These are phyloP conservation scores for Littorina saxatilis DNA, from an alignment of 1,140 invertebrate genomes.

Conservation along the genomic window DNA sequence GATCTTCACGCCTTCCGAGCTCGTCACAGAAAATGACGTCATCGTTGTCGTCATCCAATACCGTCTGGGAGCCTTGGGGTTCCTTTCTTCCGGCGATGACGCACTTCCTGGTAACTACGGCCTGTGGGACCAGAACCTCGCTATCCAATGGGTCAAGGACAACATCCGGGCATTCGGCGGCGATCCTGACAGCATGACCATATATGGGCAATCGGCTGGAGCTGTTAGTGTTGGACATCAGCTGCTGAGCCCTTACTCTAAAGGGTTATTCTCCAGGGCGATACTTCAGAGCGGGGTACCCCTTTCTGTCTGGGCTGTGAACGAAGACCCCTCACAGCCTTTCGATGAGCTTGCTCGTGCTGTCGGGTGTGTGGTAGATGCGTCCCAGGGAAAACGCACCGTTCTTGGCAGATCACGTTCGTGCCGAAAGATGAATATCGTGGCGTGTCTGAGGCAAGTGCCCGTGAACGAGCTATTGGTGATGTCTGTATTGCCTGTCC, in stretches of 20 bases:
- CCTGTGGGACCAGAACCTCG: constrained; percentile 78
- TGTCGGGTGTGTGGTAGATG: neutral
- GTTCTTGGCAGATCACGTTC: too few species aligned
- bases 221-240: constrained; percentile 94
- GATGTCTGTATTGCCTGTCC: too few species aligned
- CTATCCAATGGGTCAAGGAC: constrained; percentile 80
- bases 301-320: constrained; percentile 92
- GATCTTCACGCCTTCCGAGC: constrained; percentile 79
- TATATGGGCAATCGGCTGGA: constrained; percentile 64
- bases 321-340: constrained; percentile 78
- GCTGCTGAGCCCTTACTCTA: constrained; percentile 89
- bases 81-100: constrained; percentile 26
- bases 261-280: constrained; percentile 90
- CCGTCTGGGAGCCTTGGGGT: constrained; percentile 84
- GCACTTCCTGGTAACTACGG: constrained; percentile 25
- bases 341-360: neutral
- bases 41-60: too few species aligned
- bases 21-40: constrained; percentile 85
- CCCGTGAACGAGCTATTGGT: too few species aligned
- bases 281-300: constrained; percentile 81
- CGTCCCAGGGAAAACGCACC: too few species aligned
- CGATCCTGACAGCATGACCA: constrained; percentile 59
- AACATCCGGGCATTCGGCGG: constrained; percentile 59
- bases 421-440: neutral
- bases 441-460: neutral